A percentile compares a stretch with the other conserved stretches of the same genome.
phyloP scores from a whole-genome alignment of 2,888 invertebrate species.

The Cantharis rufa region DNA sequence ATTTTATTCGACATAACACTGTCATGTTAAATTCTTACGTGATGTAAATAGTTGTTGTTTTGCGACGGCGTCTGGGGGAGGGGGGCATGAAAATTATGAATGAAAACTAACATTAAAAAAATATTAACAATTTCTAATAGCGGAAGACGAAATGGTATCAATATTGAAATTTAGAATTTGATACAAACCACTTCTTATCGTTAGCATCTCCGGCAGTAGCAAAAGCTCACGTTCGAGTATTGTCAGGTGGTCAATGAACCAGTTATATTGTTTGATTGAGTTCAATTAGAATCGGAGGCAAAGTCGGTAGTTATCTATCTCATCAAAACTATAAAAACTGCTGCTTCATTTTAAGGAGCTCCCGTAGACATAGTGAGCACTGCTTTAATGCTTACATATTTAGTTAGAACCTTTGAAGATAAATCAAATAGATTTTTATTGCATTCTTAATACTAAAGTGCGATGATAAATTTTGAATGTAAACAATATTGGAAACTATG shows the following conservation, averaged over 20 bases:
- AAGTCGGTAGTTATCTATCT: not conserved
- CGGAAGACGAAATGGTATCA: not conserved
- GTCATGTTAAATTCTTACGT: not conserved
- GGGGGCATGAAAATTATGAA: not conserved
- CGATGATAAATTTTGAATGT: not conserved
- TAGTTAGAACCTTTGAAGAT: too few relatives aligned
- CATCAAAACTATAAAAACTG: conserved; percentile 11
- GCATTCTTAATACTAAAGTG: too few relatives aligned
- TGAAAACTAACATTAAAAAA: not conserved
- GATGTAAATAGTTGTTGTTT: not conserved
- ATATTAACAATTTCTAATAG: not conserved
- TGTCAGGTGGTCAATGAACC: conserved; percentile 9
- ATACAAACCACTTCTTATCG: not conserved
- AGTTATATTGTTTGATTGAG: conserved; percentile 11
- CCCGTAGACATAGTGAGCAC: not conserved
- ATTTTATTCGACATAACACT: not conserved
- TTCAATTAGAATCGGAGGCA: conserved; percentile 7
- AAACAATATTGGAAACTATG: conserved; percentile 2
- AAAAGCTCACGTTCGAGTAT: not conserved
- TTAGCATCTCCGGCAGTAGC: conserved; percentile 5
- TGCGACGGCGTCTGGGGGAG: not conserved
- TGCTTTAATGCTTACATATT: not conserved
- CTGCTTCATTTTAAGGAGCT: conserved; percentile 13
- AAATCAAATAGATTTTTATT: not conserved
- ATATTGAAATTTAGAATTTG: not conserved